phyloP scores from a whole-genome alignment of 2,888 invertebrate species.

The Adela reaumurella region DNA sequence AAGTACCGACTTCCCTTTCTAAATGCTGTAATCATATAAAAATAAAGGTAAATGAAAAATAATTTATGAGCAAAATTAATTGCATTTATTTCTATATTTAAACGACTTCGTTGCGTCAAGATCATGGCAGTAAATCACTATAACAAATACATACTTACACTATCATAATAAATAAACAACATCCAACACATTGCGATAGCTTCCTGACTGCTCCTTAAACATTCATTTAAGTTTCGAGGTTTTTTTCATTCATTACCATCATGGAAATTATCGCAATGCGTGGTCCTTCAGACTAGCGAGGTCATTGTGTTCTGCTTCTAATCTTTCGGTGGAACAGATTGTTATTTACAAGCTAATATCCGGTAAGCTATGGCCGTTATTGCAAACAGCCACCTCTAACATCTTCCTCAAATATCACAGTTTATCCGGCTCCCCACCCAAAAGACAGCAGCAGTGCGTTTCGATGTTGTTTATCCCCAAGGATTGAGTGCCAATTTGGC shows the following conservation, averaged over 20 bases:
- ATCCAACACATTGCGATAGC: no score
- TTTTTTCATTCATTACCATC: no score
- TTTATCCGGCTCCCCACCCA: neutral
- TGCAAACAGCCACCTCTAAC: no score
- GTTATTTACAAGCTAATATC: neutral
- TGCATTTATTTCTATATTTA: constrained; percentile 51
- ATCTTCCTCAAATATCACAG: neutral
- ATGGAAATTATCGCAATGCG: no score
- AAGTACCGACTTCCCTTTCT: no score
- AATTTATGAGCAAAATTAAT: constrained; percentile 8
- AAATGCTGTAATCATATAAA: no score
- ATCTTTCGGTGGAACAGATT: neutral
- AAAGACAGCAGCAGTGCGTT: neutral
- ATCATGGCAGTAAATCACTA: constrained; percentile 34
- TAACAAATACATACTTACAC: neutral
- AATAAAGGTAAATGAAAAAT: no score
- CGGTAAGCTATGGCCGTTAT: no score
- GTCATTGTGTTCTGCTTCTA: neutral
- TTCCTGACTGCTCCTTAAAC: no score
- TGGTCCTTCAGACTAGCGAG: neutral
- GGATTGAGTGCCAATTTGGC: constrained; percentile 15
- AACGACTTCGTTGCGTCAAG: constrained; percentile 41
- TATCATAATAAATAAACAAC: neutral
- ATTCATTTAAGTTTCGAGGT: no score
- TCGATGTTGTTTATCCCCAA: neutral